These are phyloP conservation scores for Sinodicranocentrus sp. DNA, from an alignment of 2,888 invertebrate genomes.

Conservation along the genomic window DNA sequence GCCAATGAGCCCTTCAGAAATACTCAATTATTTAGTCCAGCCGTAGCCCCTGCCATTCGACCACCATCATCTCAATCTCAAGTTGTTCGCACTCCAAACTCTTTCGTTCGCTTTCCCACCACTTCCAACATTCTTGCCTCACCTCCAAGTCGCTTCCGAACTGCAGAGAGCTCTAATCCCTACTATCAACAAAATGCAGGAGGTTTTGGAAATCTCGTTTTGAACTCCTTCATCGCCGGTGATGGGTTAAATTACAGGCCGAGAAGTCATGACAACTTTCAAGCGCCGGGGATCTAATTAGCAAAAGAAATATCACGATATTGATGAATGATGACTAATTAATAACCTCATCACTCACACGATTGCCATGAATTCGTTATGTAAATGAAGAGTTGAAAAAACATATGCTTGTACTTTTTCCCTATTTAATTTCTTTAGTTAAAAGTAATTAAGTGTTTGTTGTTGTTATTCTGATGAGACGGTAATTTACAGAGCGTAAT, in stretches of 20 bases:
- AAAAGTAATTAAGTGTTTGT: too few relatives aligned
- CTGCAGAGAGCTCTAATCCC: slow-evolving; percentile 37
- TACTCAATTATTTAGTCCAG: slow-evolving; percentile 29
- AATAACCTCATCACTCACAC: too few relatives aligned
- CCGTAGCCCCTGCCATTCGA: background rate
- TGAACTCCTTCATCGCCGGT: slow-evolving; percentile 47
- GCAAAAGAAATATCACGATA: too few relatives aligned
- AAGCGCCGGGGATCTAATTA: slow-evolving; percentile 40
- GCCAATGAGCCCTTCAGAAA: slow-evolving; percentile 24
- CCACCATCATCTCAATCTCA: background rate
- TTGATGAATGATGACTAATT: too few relatives aligned
- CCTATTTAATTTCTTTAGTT: too few relatives aligned
- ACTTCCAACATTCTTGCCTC: slow-evolving; percentile 6
- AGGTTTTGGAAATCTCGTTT: slow-evolving; percentile 6
- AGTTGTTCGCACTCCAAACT: background rate
- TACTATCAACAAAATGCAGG: background rate
- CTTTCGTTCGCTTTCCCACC: slow-evolving; percentile 8
- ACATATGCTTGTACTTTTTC: too few relatives aligned
- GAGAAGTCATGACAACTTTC: slow-evolving; percentile 19
- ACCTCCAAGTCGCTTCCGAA: slow-evolving; percentile 26
- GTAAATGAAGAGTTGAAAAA: too few relatives aligned
- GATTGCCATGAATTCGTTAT: too few relatives aligned
- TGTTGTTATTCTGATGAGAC: too few relatives aligned
- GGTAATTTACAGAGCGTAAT: too few relatives aligned
- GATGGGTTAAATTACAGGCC: slow-evolving; percentile 49